Base-by-base conservation (phyloP, 2,797 vertebrate species). In the Danio tinwini region DNA sequence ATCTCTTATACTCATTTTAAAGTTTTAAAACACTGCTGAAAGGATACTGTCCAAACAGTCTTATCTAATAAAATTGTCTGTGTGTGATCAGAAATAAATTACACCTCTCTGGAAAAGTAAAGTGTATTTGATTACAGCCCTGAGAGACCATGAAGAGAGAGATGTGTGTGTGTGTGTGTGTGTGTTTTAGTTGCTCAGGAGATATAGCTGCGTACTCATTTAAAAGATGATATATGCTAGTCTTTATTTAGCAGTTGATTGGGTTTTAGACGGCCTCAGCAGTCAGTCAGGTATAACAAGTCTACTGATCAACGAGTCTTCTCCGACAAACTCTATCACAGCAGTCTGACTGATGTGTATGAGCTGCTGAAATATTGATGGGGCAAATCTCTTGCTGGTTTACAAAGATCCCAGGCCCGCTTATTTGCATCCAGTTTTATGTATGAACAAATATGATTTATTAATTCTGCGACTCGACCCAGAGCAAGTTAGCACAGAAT, bases 381-480 rank as follows among this genome's bases (percentile, higher is more conserved):
- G 74, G 84, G 1, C 29, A 85, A 86, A 87, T 90, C 85, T 88
- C 86, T 85, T 77, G 67, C 29, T 81, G 83, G 44, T 59, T 86
- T 80, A 55, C 50, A 86, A 87, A 83, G 83, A 85, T 77, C 86
- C 81, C 87, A 82, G 69, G 84, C 83, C 83, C 13, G 78, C 85
- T 87, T 84, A 85, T 89, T 83, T 86, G 78, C 80, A 88, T 86
- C 76, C 81, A 82, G 86, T 76, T 82, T 93, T 89, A 92, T 90
- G 82, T 86, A 92, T 91, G 88, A 93, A 90, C 85, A 91, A 88
- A 91, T 88, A 90, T 92, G 84, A 91, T 92, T 92, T 91, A 92
- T 93, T 92, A 89, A 92, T 91, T 67, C 74, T 37, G 61, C 19
- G 45, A 55, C 82, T 88, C 86, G 86, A 86, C 82, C 82, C 69